phyloP scores from a whole-genome alignment of 2,113 vertebrate genomes.

The Craseonycteris thonglongyai region DNA sequence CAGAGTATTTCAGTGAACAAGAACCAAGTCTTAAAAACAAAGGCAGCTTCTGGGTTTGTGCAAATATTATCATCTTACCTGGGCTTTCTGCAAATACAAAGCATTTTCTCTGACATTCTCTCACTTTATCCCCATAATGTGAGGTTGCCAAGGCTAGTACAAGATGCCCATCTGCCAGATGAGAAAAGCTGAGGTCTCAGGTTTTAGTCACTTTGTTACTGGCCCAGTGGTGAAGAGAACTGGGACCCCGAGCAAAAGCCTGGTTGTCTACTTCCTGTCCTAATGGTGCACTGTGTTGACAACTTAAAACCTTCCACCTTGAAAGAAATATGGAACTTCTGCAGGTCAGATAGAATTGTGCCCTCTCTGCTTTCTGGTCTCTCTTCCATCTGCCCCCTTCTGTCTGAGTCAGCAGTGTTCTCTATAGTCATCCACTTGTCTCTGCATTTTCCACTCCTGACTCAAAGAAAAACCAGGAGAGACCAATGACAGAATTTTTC shows the following conservation, averaged over 20 bases:
- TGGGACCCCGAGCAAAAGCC: background rate
- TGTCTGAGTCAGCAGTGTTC: background rate
- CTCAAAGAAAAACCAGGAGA: background rate
- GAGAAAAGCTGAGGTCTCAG: constrained; percentile 5
- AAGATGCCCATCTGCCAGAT: background rate
- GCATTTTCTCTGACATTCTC: background rate
- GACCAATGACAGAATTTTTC: background rate
- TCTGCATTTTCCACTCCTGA: background rate
- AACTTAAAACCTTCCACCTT: background rate
- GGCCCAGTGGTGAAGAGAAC: background rate
- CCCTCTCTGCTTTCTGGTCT: background rate
- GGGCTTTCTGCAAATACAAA: constrained; percentile 20
- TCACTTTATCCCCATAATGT: background rate
- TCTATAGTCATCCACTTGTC: background rate
- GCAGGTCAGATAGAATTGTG: background rate
- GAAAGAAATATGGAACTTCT: background rate
- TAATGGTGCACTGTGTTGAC: background rate
- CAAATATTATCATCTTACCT: background rate
- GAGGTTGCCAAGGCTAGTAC: background rate
- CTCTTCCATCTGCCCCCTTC: background rate
- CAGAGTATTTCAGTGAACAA: background rate
- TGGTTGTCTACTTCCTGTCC: background rate
- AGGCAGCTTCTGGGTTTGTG: constrained; percentile 8
- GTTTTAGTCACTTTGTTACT: background rate
- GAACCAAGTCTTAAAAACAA: constrained; percentile 22